A percentile compares a stretch with the other conserved stretches of the same genome.
Conservation (phyloP, 2,888 invertebrate species). For the Eurytoma californica region DNA sequence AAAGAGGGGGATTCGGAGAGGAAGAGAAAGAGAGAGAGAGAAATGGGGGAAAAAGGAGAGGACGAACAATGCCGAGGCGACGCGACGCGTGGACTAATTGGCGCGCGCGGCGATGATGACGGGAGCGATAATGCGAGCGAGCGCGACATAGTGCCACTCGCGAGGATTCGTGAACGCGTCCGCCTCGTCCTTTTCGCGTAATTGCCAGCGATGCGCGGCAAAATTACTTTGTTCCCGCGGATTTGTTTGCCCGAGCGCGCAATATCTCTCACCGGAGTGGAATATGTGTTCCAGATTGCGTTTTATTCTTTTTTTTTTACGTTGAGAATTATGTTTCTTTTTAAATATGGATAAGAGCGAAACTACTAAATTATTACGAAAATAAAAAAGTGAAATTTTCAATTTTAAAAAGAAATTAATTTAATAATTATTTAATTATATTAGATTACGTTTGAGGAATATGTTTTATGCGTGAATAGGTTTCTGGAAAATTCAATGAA, state of each 20-base stretch:
- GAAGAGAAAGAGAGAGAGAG: background rate
- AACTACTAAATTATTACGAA: too few relatives aligned
- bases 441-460: too few relatives aligned
- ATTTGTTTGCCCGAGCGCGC: conserved; percentile 1
- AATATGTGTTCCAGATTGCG: too few relatives aligned
- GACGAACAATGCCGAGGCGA: conserved; percentile 22
- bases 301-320: too few relatives aligned
- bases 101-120: conserved; percentile 15
- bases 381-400: too few relatives aligned
- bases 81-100: conserved; percentile 18
- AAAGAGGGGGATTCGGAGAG: background rate
- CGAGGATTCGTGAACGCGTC: too few relatives aligned
- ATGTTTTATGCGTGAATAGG: too few relatives aligned
- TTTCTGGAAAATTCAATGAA: background rate
- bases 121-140: conserved; percentile 22
- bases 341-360: too few relatives aligned
- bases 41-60: background rate
- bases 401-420: too few relatives aligned
- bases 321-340: too few relatives aligned
- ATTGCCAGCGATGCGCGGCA: background rate
- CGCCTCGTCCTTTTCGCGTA: background rate
- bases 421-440: too few relatives aligned
- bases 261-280: too few relatives aligned
- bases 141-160: conserved; percentile 15
- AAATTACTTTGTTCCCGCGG: background rate